Percentiles rank a stretch among this genome's conserved stretches.
phyloP scores from a whole-genome alignment of 2,888 invertebrate species.

The Lepidochitona cinerea region DNA sequence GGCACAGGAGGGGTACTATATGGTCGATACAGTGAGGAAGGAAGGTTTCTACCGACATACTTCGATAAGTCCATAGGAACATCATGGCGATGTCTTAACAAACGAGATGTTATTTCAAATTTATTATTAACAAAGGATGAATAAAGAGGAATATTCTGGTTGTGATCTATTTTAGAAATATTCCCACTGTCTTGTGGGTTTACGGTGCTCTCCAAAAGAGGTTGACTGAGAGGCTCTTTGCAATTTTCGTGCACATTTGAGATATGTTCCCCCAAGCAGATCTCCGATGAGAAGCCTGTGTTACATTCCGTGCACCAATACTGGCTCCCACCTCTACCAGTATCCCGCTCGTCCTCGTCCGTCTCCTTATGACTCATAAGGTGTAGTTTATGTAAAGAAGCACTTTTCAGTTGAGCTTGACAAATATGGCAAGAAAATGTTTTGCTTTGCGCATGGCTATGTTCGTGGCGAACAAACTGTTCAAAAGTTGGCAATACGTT shows the following conservation, averaged over 20 bases:
- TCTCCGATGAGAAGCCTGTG: slow-evolving; percentile 48
- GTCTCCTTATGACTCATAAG: slow-evolving; percentile 36
- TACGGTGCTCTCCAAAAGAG: background rate
- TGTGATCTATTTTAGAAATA: background rate
- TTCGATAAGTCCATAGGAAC: background rate
- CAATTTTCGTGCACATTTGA: slow-evolving; percentile 37
- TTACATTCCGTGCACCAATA: slow-evolving; percentile 59
- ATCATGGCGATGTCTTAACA: background rate
- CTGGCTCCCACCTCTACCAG: slow-evolving; percentile 25
- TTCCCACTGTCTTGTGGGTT: background rate
- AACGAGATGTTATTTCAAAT: background rate
- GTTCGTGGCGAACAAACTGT: slow-evolving; percentile 53
- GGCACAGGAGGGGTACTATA: background rate
- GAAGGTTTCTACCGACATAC: background rate
- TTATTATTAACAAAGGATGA: background rate
- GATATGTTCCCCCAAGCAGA: slow-evolving; percentile 46
- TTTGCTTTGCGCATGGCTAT: slow-evolving; percentile 48
- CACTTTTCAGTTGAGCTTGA: slow-evolving; percentile 43
- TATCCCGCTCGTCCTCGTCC: slow-evolving; percentile 5
- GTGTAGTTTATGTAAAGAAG: slow-evolving; percentile 47
- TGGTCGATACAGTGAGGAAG: background rate
- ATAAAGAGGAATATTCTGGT: background rate
- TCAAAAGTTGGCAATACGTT: slow-evolving; percentile 41
- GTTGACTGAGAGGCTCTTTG: too few relatives aligned
- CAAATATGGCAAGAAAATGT: slow-evolving; percentile 43